A percentile compares a stretch with the other conserved stretches of the same genome.
phyloP scores from a whole-genome alignment of 2,888 invertebrate genomes.

The Cheilosia urbana region DNA sequence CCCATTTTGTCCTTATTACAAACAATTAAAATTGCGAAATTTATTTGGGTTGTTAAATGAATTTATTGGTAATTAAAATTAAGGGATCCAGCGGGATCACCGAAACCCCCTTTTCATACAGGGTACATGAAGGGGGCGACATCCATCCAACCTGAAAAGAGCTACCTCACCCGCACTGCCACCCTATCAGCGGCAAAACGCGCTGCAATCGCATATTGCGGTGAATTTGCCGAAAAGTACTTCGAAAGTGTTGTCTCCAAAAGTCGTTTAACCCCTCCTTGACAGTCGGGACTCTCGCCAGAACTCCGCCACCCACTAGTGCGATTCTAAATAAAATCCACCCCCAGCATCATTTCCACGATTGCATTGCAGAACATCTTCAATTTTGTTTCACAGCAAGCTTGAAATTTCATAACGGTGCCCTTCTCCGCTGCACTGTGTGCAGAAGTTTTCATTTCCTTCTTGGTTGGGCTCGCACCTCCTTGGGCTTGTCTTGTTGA shows the following conservation, averaged over 20 bases:
- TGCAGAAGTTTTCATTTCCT: slow-evolving; percentile 1
- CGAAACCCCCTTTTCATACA: slow-evolving; percentile 9
- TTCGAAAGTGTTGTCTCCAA: slow-evolving; percentile 65
- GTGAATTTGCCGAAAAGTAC: slow-evolving; percentile 67
- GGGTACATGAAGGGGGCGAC: slow-evolving; percentile 3
- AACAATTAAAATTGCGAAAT: slow-evolving; percentile 74
- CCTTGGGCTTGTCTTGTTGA: slow-evolving; percentile 23
- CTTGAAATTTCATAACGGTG: slow-evolving; percentile 69
- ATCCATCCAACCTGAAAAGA: slow-evolving; percentile 8
- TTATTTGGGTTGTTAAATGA: slow-evolving; percentile 74
- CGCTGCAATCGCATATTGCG: slow-evolving; percentile 64
- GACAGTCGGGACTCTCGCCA: slow-evolving; percentile 14
- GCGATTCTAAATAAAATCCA: background rate
- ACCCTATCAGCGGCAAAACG: background rate
- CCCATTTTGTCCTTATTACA: slow-evolving; percentile 74
- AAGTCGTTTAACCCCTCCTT: slow-evolving; percentile 59
- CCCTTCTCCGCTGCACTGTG: slow-evolving; percentile 4
- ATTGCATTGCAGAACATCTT: slow-evolving; percentile 69
- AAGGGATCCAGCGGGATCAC: slow-evolving; percentile 52
- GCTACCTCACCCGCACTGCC: background rate
- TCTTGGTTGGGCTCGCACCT: background rate
- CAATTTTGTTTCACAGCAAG: slow-evolving; percentile 67
- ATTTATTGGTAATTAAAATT: slow-evolving; percentile 76
- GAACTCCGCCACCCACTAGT: slow-evolving; percentile 16
- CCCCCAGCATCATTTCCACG: background rate